A percentile compares a stretch with the other conserved stretches of the same genome.
These are phyloP conservation scores for Cebidichthys violaceus DNA, from an alignment of 2,113 vertebrate species.

Conservation along the genomic window DNA sequence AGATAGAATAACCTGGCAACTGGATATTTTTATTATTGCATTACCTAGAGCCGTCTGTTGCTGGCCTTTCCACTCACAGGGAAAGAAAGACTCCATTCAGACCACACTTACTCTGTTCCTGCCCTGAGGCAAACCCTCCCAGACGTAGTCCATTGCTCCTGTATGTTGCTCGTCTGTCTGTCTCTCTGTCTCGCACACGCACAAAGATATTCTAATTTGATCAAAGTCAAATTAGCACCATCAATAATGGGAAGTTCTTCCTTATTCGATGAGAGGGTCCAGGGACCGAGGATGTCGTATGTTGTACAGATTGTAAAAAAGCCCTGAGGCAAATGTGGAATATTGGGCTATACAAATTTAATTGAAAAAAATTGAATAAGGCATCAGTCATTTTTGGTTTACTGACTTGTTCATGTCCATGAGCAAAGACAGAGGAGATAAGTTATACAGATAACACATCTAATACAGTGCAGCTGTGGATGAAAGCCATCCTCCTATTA, in stretches of 20 bases:
- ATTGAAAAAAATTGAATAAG: not conserved
- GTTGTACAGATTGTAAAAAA: not conserved
- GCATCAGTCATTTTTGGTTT: not conserved
- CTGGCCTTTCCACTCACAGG: constrained; percentile 33
- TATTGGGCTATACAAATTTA: not conserved
- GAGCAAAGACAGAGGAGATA: not conserved
- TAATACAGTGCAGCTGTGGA: not conserved
- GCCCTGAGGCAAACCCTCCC: constrained; percentile 41
- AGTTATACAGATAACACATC: not conserved
- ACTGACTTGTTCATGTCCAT: not conserved
- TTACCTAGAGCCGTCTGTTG: constrained; percentile 57
- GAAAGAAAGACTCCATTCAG: constrained; percentile 65
- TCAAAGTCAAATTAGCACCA: no score
- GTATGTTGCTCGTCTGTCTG: constrained; percentile 19
- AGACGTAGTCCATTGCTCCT: constrained; percentile 42
- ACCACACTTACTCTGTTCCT: constrained; percentile 53
- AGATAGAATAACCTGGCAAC: constrained; percentile 62
- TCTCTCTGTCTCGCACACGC: no score
- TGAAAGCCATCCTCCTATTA: not conserved
- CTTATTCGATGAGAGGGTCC: no score
- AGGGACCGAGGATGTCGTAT: no score
- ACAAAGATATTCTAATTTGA: not conserved
- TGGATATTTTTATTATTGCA: constrained; percentile 74
- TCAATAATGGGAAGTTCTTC: no score
- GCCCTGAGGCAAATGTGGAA: not conserved